A percentile compares a stretch with the other conserved stretches of the same genome.
These are phyloP conservation scores for Shinisaurus crocodilurus DNA, from an alignment of 2,113 vertebrate genomes.

Conservation along the genomic window DNA sequence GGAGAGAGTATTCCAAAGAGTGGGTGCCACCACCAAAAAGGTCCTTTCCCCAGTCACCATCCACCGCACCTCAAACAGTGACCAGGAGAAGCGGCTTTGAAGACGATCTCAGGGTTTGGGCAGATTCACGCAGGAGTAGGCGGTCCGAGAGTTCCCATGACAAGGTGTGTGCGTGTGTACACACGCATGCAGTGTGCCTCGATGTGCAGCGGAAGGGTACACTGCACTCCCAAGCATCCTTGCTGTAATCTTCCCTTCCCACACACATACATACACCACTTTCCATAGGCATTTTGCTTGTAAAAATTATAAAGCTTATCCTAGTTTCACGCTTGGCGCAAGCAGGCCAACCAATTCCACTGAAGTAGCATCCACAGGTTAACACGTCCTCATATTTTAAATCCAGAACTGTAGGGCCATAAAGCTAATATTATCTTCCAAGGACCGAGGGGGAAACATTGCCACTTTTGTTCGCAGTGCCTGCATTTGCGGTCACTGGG, in stretches of 20 bases:
- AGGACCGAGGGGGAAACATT: background rate
- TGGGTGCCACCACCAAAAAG: background rate
- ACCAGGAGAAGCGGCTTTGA: background rate
- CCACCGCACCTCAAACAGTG: background rate
- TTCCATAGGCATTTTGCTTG: background rate
- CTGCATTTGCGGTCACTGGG: background rate
- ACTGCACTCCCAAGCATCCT: too few species aligned
- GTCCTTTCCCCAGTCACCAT: background rate
- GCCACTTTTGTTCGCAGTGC: background rate
- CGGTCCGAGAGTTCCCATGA: background rate
- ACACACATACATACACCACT: background rate
- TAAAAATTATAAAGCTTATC: background rate
- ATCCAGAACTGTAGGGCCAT: rapidly evolving
- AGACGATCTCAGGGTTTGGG: background rate
- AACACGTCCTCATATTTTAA: background rate
- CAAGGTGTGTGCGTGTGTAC: background rate
- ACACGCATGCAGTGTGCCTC: background rate
- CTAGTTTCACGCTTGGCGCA: background rate
- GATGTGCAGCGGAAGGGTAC: background rate
- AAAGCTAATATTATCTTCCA: rapidly evolving
- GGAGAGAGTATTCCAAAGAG: background rate
- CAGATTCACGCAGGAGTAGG: background rate
- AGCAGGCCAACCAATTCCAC: background rate
- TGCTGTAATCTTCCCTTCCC: too few species aligned
- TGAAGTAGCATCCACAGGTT: background rate